Evolutionary conservation across 2,797 vertebrate genomes (phyloP).

Genomic region (Malurus splendens): DNA sequence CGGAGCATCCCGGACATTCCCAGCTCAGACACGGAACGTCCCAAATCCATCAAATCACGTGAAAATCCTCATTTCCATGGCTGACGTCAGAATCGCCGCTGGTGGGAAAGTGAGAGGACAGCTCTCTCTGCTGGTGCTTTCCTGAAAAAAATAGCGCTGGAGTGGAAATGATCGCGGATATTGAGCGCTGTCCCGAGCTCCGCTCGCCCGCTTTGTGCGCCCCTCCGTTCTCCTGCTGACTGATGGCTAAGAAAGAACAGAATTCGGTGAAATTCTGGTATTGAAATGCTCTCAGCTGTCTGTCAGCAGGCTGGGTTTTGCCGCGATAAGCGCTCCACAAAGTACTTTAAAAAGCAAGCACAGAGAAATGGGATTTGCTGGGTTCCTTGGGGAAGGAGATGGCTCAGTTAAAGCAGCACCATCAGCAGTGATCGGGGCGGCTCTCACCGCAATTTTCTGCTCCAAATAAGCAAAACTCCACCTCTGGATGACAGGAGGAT

Average conservation of each 20-base stretch:
- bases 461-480: conserved; percentile 19
- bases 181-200: neutral
- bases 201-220: neutral
- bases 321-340: conserved; percentile 2
- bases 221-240: neutral
- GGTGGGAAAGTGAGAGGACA: conserved; percentile 43
- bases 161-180: neutral
- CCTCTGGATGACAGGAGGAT: neutral
- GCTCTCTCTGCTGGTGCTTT: conserved; percentile 61
- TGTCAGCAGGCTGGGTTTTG: neutral
- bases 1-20: neutral
- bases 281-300: neutral
- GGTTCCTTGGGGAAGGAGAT: neutral
- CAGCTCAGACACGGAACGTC: neutral
- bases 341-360: conserved; percentile 15
- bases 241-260: neutral
- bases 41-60: neutral
- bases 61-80: neutral
- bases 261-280: neutral
- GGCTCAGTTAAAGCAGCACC: neutral
- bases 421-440: neutral
- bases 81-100: neutral
- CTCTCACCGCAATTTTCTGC: neutral
- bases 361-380: conserved; percentile 33
- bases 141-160: neutral